Evolutionary conservation across 2,113 vertebrate species (phyloP).

Genomic region (Rhinogobius similis): DNA sequence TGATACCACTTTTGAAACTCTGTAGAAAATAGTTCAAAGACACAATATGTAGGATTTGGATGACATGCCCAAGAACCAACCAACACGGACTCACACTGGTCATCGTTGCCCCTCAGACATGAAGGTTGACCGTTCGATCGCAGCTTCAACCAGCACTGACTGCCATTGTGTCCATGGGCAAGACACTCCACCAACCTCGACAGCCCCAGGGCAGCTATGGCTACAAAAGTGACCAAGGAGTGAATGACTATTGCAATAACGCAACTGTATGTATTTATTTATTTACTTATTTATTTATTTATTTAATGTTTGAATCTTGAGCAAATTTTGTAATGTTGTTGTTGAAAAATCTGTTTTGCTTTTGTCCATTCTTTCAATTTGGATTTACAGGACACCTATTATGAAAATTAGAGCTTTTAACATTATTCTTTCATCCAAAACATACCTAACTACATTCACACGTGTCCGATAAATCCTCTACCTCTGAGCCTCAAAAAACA

Average conservation of each 20-base stretch:
- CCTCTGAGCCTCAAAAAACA: too few relatives aligned
- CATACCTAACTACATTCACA: too few relatives aligned
- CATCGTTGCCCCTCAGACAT: background rate
- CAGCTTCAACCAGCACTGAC: background rate
- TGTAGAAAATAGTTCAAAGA: constrained; percentile 32
- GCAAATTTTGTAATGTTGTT: too few relatives aligned
- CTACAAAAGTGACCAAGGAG: background rate
- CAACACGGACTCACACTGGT: background rate
- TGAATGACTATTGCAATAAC: background rate
- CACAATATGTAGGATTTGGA: background rate
- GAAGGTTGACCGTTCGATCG: background rate
- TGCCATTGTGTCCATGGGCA: background rate
- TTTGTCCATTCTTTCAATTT: too few relatives aligned
- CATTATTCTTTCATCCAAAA: too few relatives aligned
- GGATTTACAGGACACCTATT: too few relatives aligned
- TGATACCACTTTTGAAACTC: constrained; percentile 37
- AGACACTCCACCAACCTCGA: background rate
- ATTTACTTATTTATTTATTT: too few relatives aligned
- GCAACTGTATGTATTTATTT: too few relatives aligned
- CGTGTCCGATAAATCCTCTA: too few relatives aligned
- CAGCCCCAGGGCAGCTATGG: background rate
- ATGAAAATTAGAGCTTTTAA: too few relatives aligned
- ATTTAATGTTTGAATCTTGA: too few relatives aligned
- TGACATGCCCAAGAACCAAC: background rate
- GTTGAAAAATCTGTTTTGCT: too few relatives aligned